These are phyloP conservation scores for Chrysolina oricalcia DNA, from an alignment of 2,888 invertebrate genomes.

Conservation along the genomic window DNA sequence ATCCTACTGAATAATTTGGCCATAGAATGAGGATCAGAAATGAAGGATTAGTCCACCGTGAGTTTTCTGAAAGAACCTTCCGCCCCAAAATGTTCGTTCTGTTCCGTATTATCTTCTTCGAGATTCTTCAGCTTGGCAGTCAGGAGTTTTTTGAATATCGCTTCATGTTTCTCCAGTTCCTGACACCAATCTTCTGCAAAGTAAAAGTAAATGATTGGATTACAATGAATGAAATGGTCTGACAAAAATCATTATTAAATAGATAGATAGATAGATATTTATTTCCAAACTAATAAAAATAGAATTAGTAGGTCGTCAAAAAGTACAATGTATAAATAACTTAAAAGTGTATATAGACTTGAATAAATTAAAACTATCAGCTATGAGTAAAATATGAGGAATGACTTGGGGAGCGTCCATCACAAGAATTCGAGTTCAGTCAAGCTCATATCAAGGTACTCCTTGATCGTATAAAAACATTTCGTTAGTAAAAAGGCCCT, in stretches of 20 bases:
- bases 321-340: no score
- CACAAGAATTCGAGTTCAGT: no score
- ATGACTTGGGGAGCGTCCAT: no score
- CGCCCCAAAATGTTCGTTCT: conserved; percentile 43
- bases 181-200: conserved; percentile 57
- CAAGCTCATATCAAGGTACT: no score
- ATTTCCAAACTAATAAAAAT: no score
- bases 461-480: no score
- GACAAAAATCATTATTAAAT: background rate
- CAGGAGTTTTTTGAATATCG: conserved; percentile 48
- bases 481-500: no score
- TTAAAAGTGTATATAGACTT: no score
- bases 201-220: background rate
- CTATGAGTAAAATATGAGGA: no score
- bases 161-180: conserved; percentile 49
- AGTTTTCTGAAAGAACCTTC: conserved; percentile 59
- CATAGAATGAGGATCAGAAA: background rate
- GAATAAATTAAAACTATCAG: no score
- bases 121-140: conserved; percentile 47
- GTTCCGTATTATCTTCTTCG: conserved; percentile 27
- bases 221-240: background rate
- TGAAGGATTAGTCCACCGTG: conserved; percentile 51
- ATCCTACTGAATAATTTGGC: background rate
- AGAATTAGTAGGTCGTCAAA: no score
- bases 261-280: no score